Conservation (phyloP, 2,797 vertebrate species). For the Sebastes aleutianus region DNA sequence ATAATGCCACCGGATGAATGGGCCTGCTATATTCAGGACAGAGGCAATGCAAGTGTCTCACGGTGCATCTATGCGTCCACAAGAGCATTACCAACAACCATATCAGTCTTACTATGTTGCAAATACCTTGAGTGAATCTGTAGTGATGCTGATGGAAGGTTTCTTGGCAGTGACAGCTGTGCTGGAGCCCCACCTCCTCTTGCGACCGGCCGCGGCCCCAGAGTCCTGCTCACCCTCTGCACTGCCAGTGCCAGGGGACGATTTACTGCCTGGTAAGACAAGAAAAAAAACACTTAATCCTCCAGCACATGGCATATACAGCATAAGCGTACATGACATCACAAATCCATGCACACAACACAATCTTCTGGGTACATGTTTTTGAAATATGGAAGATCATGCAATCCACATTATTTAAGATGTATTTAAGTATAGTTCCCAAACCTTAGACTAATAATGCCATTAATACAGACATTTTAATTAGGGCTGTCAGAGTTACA, state of each 20-base stretch:
- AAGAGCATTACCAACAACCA: neutral
- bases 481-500: no score
- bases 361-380: neutral
- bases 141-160: constrained; percentile 93
- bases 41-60: neutral
- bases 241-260: constrained; percentile 59
- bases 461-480: neutral
- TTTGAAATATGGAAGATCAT: neutral
- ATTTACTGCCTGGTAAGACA: constrained; percentile 73
- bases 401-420: neutral
- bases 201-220: constrained; percentile 81
- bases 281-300: neutral
- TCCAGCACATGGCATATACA: neutral
- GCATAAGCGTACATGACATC: neutral
- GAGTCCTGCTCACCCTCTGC: constrained; percentile 80
- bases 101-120: neutral
- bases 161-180: constrained; percentile 91
- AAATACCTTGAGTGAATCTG: constrained; percentile 91
- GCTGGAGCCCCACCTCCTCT: constrained; percentile 92
- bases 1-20: neutral
- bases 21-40: neutral
- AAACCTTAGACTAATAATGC: neutral
- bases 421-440: neutral
- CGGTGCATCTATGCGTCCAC: neutral
- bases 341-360: neutral